Evolutionary conservation across 2,113 vertebrate species (phyloP).

Genomic region (Pygathrix nemaeus): DNA sequence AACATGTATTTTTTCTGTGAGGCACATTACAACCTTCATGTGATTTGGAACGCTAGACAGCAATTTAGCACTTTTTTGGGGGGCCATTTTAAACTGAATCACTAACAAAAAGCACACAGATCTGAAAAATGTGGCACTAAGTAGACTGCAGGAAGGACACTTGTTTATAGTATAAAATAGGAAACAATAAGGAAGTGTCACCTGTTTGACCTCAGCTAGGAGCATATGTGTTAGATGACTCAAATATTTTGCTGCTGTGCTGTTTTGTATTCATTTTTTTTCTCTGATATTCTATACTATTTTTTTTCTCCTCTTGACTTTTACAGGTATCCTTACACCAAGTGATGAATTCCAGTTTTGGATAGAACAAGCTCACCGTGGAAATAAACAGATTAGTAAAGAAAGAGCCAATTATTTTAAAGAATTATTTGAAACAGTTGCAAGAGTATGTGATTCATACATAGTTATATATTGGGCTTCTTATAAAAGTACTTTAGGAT

Average conservation of each 20-base stretch:
- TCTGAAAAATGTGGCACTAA: background rate
- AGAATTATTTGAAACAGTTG: slow-evolving; percentile 90
- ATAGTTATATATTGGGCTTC: background rate
- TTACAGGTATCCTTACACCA: slow-evolving; percentile 93
- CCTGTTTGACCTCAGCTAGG: background rate
- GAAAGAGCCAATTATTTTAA: slow-evolving; percentile 91
- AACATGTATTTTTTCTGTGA: background rate
- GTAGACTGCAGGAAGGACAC: background rate
- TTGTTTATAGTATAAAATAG: background rate
- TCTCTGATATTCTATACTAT: background rate
- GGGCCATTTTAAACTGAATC: background rate
- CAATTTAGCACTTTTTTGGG: background rate
- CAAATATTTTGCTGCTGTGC: background rate
- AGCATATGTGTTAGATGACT: rapidly evolving
- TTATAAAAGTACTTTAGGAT: slow-evolving; percentile 16
- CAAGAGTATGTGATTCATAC: slow-evolving; percentile 87
- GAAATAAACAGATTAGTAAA: slow-evolving; percentile 87
- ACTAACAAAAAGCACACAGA: background rate
- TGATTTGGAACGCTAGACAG: background rate
- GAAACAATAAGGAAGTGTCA: background rate
- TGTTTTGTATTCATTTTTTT: slow-evolving; percentile 19
- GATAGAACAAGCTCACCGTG: slow-evolving; percentile 88
- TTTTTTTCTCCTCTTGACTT: slow-evolving; percentile 49
- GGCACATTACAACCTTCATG: background rate
- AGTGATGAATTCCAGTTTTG: slow-evolving; percentile 97